Percentiles rank a stretch among this genome's conserved stretches.
Evolutionary conservation across 2,797 vertebrate species (phyloP).

Genomic region (Valencia hispanica): DNA sequence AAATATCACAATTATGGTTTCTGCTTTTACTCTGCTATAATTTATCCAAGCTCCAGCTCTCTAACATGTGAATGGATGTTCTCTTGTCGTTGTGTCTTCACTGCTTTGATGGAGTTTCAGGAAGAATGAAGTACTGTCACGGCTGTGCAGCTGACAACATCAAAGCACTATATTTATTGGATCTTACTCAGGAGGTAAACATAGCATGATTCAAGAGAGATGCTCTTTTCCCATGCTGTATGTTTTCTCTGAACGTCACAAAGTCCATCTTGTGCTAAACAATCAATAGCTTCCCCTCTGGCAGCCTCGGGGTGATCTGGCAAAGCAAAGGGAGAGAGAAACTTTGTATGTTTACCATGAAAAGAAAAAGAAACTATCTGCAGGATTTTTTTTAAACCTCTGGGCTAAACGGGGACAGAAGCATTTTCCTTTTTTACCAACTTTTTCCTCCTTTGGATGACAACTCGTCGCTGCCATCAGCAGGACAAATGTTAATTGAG

Average conservation of each 20-base stretch:
- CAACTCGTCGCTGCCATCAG: conserved; percentile 56
- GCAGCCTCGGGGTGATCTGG: conserved; percentile 62
- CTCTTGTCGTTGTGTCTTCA: conserved; percentile 32
- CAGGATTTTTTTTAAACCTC: conserved; percentile 56
- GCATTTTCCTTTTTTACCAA: conserved; percentile 53
- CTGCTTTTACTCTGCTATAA: conserved; percentile 20
- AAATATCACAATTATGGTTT: conserved; percentile 31
- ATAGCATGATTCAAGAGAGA: conserved; percentile 47
- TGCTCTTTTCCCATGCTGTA: conserved; percentile 37
- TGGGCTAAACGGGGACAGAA: conserved; percentile 37
- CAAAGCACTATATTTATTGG: conserved; percentile 57
- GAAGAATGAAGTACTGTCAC: conserved; percentile 33
- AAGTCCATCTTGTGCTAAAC: conserved; percentile 69
- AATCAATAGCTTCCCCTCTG: conserved; percentile 70
- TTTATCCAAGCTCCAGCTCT: conserved; percentile 26
- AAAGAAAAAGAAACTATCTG: conserved; percentile 24
- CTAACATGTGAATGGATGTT: conserved; percentile 15
- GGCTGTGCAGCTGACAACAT: conserved; percentile 37
- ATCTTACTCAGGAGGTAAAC: conserved; percentile 59
- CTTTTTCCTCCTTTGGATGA: conserved; percentile 55
- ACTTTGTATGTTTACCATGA: conserved; percentile 51
- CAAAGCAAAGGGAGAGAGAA: conserved; percentile 48
- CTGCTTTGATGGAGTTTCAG: conserved; percentile 49
- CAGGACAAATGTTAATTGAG: conserved; percentile 70
- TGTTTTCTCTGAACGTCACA: conserved; percentile 60